Conservation (phyloP, 2,113 vertebrate genomes). For the Marcusenius ussheri region DNA sequence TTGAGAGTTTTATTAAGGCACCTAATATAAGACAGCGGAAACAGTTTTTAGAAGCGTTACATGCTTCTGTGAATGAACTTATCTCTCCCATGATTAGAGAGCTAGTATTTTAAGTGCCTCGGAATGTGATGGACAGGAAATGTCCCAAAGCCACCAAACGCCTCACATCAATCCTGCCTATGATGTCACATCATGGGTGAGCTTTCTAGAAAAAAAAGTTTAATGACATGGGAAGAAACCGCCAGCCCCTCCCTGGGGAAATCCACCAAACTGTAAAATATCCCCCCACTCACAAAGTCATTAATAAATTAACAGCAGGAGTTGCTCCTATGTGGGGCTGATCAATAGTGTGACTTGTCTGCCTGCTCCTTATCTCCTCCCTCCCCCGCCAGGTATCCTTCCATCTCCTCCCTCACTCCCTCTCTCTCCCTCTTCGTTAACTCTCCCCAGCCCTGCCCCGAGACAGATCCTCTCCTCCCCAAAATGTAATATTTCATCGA, state of each 20-base stretch:
- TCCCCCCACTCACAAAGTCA: not conserved
- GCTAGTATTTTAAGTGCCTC: not conserved
- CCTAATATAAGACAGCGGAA: not conserved
- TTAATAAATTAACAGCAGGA: constrained; percentile 17
- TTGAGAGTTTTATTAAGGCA: not conserved
- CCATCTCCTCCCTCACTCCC: not conserved
- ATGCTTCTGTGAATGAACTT: not conserved
- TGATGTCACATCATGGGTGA: not conserved
- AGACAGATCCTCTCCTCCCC: not conserved
- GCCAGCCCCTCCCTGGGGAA: not conserved
- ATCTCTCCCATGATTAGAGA: not conserved
- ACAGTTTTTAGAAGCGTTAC: not conserved
- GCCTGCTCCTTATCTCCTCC: not conserved
- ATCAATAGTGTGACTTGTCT: not conserved
- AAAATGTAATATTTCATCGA: not conserved
- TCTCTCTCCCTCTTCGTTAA: not conserved
- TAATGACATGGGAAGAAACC: not conserved
- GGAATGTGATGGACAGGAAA: not conserved
- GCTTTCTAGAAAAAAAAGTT: not conserved
- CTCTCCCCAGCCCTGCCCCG: not conserved
- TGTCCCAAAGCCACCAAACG: not conserved
- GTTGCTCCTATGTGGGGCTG: not conserved
- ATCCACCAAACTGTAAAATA: not conserved
- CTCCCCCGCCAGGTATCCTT: not conserved
- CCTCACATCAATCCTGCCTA: not conserved